A percentile compares a stretch with the other conserved stretches of the same genome.
Conservation (phyloP, 2,113 vertebrate species). For the Campylomormyrus tamandua region DNA sequence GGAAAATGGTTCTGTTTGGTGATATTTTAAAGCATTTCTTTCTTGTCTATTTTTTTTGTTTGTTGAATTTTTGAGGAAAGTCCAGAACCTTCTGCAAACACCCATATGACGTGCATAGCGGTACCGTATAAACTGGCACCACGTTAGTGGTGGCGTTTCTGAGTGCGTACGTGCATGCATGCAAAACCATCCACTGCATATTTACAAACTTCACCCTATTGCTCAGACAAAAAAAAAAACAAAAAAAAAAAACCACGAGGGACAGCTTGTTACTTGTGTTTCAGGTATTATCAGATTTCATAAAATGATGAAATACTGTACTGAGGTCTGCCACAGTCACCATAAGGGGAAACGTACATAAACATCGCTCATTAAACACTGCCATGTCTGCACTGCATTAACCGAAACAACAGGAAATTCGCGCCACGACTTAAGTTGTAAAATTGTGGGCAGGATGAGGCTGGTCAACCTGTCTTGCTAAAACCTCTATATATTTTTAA, state of each 20-base stretch:
- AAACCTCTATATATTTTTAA: conserved; percentile 1
- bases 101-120: neutral
- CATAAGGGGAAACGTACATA: neutral
- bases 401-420: neutral
- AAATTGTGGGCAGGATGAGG: neutral
- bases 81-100: neutral
- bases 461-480: neutral
- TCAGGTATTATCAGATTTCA: neutral
- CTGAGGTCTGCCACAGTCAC: neutral
- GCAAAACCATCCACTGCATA: neutral
- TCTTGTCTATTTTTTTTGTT: neutral
- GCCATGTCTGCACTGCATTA: neutral
- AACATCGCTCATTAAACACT: neutral
- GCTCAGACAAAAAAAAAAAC: neutral
- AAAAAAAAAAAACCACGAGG: neutral
- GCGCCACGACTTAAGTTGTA: neutral
- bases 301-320: neutral
- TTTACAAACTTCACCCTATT: neutral
- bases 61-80: neutral
- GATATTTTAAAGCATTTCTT: conserved; percentile 18
- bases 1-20: conserved; percentile 23
- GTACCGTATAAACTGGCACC: neutral
- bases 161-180: neutral
- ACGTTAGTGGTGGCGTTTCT: neutral
- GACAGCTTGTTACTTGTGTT: neutral